Percentiles rank a stretch among this genome's conserved stretches.
phyloP scores from a whole-genome alignment of 2,113 vertebrate genomes.

The Isurus oxyrinchus region DNA sequence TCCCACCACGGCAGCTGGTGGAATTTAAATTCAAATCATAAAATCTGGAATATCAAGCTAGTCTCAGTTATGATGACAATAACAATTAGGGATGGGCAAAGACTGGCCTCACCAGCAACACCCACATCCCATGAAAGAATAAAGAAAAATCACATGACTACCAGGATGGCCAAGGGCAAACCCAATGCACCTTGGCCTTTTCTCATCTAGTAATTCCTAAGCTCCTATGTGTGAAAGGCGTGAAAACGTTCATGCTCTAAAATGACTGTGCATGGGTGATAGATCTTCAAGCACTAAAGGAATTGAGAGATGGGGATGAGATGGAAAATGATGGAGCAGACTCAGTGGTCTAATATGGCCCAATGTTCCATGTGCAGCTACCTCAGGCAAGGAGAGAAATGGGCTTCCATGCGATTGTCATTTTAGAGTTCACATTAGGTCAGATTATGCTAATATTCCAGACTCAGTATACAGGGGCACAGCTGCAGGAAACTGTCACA shows the following conservation, averaged over 20 bases:
- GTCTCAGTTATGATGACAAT: too few species aligned
- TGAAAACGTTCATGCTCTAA: not conserved
- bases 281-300: not conserved
- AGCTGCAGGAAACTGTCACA: not conserved
- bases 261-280: not conserved
- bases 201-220: not conserved
- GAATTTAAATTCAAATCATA: too few species aligned
- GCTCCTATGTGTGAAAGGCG: not conserved
- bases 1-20: too few species aligned
- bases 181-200: not conserved
- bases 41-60: too few species aligned
- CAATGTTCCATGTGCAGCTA: not conserved
- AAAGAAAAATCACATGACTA: too few species aligned
- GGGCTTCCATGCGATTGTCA: not conserved
- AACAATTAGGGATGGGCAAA: too few species aligned
- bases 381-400: not conserved
- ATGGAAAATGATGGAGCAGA: not conserved
- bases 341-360: too few species aligned
- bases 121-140: too few species aligned
- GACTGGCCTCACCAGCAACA: too few species aligned
- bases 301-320: not conserved
- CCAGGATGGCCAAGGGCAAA: not conserved
- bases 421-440: not conserved
- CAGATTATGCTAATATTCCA: not conserved
- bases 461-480: not conserved